Evolutionary conservation across 2,888 invertebrate species (phyloP), one percentile per base, ranked within the genome.

Genomic region (Polymixis flavicincta): DNA sequence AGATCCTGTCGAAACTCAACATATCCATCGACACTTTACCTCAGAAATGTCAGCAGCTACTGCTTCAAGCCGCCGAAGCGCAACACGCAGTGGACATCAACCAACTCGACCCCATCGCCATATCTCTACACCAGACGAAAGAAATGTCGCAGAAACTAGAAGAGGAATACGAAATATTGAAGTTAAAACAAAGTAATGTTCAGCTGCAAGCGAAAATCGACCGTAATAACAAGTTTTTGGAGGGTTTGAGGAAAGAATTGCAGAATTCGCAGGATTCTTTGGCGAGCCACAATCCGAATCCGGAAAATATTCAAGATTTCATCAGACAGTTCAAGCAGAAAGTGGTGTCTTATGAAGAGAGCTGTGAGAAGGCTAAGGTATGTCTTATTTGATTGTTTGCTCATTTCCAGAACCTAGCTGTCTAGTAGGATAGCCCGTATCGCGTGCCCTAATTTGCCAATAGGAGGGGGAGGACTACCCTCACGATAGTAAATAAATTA

Each of bases 271-370:
- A 88, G 54, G 87, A 90, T 32, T 92, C 91, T 0, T 82, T 96
- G 68, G 78, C 78, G 0, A 84, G 74, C 14, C 93, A 92, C 78
- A 89, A 86, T 17, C 94, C 95, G 0, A 95, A 92, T 79, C 94
- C 95, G 0, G 93, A 93, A 8, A 94, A 92, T 76, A 92, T 96
- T 55, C 91, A 92, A 54, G 96, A 96, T 25, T 89, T 90, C 80
- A 92, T 95, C 6, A 90, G 93, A n/a, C 93, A 94, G 86, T 83
- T 94, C 88, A 94, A 92, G 74, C 93, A 92, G 77, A 96, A 96
- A 71, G 90, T 96, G 0, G 90, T 87, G 14, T 93, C 93, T 0
- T 96, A 96, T 88, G 95, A 96, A 78, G 94, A 95, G 72, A 95
- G 91, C 76, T 94, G 90, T 82, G 92, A 92, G 19, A 93, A 93